Conservation (phyloP, 2,888 invertebrate species). For the Coremacera marginata region DNA sequence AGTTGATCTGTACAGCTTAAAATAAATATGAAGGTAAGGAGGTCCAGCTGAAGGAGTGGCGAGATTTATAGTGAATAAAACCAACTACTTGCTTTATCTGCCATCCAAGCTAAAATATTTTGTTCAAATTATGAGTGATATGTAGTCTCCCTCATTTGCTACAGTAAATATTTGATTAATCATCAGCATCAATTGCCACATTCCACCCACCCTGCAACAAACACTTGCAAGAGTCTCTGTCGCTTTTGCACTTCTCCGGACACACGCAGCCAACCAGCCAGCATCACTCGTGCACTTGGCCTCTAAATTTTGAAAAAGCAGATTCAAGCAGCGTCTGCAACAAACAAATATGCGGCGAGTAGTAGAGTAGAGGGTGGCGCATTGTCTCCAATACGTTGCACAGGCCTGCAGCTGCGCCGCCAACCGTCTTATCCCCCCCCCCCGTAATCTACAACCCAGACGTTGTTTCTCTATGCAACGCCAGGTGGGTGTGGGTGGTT, state of each 20-base stretch:
- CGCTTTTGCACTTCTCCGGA: background rate
- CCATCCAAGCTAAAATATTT: no score
- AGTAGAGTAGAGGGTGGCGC: background rate
- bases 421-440: background rate
- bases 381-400: background rate
- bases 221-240: conserved; percentile 28
- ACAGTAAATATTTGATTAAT: background rate
- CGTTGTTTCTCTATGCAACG: background rate
- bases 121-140: no score
- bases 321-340: background rate
- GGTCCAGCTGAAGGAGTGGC: no score
- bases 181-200: background rate
- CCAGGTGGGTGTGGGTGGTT: background rate
- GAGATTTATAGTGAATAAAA: no score
- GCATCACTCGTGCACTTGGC: conserved; percentile 58
- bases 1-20: no score
- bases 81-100: no score
- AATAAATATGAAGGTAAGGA: no score
- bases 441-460: no score
- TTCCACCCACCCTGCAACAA: background rate
- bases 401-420: background rate
- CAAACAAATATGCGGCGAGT: background rate
- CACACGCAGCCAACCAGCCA: background rate
- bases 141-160: no score
- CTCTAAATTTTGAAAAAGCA: conserved; percentile 49